Evolutionary conservation across 2,888 invertebrate genomes (phyloP).

Genomic region (Cheilosia vernalis): DNA sequence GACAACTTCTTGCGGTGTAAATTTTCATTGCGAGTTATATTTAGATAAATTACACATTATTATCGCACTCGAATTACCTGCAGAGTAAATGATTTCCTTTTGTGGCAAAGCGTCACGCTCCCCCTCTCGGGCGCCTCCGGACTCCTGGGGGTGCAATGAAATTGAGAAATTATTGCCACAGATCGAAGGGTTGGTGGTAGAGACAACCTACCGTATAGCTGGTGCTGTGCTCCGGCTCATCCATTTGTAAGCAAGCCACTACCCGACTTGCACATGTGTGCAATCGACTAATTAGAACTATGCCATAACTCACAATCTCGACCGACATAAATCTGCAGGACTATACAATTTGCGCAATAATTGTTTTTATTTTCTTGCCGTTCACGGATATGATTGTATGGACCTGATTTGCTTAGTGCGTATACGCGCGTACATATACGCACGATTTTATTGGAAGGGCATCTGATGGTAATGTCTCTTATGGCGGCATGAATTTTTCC

Average conservation of each 20-base stretch:
- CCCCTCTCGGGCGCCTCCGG: slow-evolving; percentile 9
- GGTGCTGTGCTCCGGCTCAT: not conserved
- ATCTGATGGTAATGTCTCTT: not conserved
- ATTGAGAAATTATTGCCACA: slow-evolving; percentile 68
- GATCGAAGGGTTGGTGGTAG: slow-evolving; percentile 15
- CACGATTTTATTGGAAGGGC: not conserved
- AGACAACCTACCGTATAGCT: slow-evolving; percentile 2
- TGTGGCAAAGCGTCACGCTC: slow-evolving; percentile 9
- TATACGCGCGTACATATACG: not conserved
- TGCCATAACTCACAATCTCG: slow-evolving; percentile 68
- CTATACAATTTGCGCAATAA: slow-evolving; percentile 61
- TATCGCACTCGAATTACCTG: slow-evolving; percentile 68
- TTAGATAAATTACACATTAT: slow-evolving; percentile 74
- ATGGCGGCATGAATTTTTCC: slow-evolving; percentile 42
- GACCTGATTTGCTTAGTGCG: slow-evolving; percentile 8
- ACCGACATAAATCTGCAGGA: slow-evolving; percentile 62
- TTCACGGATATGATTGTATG: slow-evolving; percentile 34
- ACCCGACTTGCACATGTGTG: slow-evolving; percentile 30
- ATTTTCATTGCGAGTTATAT: slow-evolving; percentile 72
- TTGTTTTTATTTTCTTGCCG: slow-evolving; percentile 47
- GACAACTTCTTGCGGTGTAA: slow-evolving; percentile 73
- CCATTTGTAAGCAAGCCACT: slow-evolving; percentile 1
- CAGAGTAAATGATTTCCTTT: slow-evolving; percentile 66
- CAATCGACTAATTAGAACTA: slow-evolving; percentile 73
- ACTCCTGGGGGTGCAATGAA: slow-evolving; percentile 73